These are phyloP conservation scores for Pangasius larnaudii DNA, from an alignment of 2,797 vertebrate species.

Conservation along the genomic window DNA sequence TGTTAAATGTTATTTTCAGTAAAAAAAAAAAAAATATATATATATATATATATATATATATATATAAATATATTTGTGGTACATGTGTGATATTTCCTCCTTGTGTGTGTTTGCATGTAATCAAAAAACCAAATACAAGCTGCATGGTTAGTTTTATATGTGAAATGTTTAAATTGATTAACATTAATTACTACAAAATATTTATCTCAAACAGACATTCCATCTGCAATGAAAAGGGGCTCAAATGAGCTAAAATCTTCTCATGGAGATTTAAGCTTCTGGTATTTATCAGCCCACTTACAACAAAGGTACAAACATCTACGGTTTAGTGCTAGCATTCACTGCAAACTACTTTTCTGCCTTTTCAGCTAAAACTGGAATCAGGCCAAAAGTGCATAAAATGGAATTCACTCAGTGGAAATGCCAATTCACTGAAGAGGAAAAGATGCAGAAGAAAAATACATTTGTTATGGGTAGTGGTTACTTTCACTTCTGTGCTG, in stretches of 20 bases:
- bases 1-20: not conserved
- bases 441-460: not conserved
- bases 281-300: not conserved
- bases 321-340: not conserved
- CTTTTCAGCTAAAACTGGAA: not conserved
- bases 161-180: not conserved
- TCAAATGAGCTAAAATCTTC: not conserved
- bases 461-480: not conserved
- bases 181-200: constrained; percentile 4
- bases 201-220: not conserved
- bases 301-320: not conserved
- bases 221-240: not conserved
- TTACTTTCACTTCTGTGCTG: not conserved
- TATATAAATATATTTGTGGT: no score
- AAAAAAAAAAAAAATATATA: no score
- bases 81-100: not conserved
- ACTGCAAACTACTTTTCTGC: not conserved
- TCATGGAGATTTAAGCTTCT: constrained; percentile 4
- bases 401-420: not conserved
- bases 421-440: not conserved
- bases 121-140: not conserved
- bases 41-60: no score
- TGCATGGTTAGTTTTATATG: not conserved
- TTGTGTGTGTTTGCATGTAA: not conserved
- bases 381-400: not conserved